phyloP scores from a whole-genome alignment of 2,888 invertebrate genomes.

The Drosophila aldrichi region DNA sequence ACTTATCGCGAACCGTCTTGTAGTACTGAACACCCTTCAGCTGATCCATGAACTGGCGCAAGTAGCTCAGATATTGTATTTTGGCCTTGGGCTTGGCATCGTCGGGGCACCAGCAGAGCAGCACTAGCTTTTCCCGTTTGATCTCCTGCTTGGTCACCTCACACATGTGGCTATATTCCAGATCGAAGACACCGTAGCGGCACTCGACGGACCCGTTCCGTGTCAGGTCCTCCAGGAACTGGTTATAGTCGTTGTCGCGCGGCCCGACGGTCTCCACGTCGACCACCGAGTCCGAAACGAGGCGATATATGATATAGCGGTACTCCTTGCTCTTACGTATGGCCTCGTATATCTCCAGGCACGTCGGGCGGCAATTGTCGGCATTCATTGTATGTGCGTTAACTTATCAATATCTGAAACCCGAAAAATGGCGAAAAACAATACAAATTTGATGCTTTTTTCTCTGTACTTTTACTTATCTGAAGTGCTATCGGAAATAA shows the following conservation, averaged over 20 bases:
- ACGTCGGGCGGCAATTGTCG: slow-evolving; percentile 17
- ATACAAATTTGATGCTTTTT: slow-evolving; percentile 20
- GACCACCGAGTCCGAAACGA: slow-evolving; percentile 8
- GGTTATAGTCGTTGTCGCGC: slow-evolving; percentile 26
- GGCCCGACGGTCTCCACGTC: slow-evolving; percentile 30
- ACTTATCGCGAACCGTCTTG: slow-evolving; percentile 16
- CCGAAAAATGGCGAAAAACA: neutral
- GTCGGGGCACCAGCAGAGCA: slow-evolving; percentile 42
- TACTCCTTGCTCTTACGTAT: slow-evolving; percentile 30
- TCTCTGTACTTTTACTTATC: neutral
- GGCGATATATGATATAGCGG: slow-evolving; percentile 38
- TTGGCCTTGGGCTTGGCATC: slow-evolving; percentile 29
- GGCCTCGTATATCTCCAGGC: slow-evolving; percentile 23
- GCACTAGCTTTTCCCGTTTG: slow-evolving; percentile 24
- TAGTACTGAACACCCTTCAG: slow-evolving; percentile 33
- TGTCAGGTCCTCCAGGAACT: slow-evolving; percentile 31
- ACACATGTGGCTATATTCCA: slow-evolving; percentile 33
- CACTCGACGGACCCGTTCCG: slow-evolving; percentile 28
- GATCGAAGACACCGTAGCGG: slow-evolving; percentile 42
- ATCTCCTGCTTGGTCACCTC: slow-evolving; percentile 18
- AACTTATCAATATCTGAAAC: slow-evolving; percentile 8
- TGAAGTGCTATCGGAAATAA: slow-evolving; percentile 37
- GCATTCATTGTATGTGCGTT: slow-evolving; percentile 20
- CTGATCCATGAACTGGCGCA: slow-evolving; percentile 28
- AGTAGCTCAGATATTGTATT: slow-evolving; percentile 28